These are phyloP conservation scores for Ischnus inquisitorius DNA, from an alignment of 2,888 invertebrate species.

Conservation along the genomic window DNA sequence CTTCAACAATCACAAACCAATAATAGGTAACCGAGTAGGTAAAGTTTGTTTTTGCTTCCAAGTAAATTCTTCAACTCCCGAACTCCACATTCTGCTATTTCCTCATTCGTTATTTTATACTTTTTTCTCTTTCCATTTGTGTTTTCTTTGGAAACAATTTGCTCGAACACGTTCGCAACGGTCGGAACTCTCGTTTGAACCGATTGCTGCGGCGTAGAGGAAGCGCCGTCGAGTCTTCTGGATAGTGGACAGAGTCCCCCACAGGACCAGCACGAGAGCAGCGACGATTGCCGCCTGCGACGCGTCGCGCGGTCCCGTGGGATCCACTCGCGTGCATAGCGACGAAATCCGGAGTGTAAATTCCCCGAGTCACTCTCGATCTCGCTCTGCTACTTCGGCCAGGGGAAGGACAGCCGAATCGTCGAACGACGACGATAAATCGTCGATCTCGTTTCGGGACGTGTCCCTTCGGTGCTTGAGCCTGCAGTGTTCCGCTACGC, in stretches of 20 bases:
- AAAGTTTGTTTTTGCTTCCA: neutral
- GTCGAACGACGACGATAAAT: slow-evolving; percentile 64
- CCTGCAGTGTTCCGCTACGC: neutral
- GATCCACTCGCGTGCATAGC: slow-evolving; percentile 66
- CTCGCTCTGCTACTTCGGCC: slow-evolving; percentile 57
- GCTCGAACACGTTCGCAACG: slow-evolving; percentile 81
- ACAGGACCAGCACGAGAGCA: slow-evolving; percentile 21
- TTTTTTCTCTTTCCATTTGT: slow-evolving; percentile 46
- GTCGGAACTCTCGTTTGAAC: slow-evolving; percentile 77
- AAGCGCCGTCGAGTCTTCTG: slow-evolving; percentile 41
- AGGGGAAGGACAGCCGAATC: slow-evolving; percentile 69
- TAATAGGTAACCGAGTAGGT: neutral
- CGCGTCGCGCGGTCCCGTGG: slow-evolving; percentile 48
- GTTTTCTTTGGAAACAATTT: slow-evolving; percentile 76
- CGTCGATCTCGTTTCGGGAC: slow-evolving; percentile 64
- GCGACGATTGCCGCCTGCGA: slow-evolving; percentile 15
- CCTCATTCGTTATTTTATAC: neutral
- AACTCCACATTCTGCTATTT: slow-evolving; percentile 14
- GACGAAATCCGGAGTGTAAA: slow-evolving; percentile 80
- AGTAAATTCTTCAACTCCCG: slow-evolving; percentile 48
- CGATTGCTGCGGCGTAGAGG: slow-evolving; percentile 43
- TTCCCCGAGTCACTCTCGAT: slow-evolving; percentile 78
- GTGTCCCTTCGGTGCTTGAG: slow-evolving; percentile 33
- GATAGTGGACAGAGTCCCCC: slow-evolving; percentile 13
- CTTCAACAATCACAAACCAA: neutral